Percentiles rank a stretch among this genome's conserved stretches.
phyloP scores from a whole-genome alignment of 2,888 invertebrate genomes.

The Drosophila demipolita region DNA sequence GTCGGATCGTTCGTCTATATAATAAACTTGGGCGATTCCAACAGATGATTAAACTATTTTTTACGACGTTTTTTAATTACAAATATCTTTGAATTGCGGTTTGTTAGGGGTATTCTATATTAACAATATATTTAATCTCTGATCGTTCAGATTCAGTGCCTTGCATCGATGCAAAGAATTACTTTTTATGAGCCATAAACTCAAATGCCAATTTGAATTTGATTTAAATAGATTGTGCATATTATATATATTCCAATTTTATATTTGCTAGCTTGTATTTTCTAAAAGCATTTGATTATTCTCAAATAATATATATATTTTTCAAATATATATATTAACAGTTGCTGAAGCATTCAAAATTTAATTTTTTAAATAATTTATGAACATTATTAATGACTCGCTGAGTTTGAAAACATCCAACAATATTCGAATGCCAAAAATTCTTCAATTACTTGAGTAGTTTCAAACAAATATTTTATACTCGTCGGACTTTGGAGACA shows the following conservation, averaged over 20 bases:
- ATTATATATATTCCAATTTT: neutral
- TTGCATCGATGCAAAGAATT: neutral
- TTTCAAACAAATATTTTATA: neutral
- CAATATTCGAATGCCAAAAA: neutral
- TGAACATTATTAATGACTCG: slow-evolving; percentile 24
- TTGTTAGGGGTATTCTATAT: neutral
- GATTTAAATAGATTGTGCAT: neutral
- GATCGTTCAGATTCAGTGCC: neutral
- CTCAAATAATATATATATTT: slow-evolving; percentile 24
- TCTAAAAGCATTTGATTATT: slow-evolving; percentile 18
- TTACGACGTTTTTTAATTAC: slow-evolving; percentile 12
- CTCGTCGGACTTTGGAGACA: neutral
- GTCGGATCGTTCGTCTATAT: neutral
- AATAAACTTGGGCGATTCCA: slow-evolving; percentile 2
- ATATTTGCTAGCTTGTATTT: neutral
- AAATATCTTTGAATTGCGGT: neutral
- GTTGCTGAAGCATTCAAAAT: slow-evolving; percentile 6
- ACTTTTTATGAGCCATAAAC: neutral
- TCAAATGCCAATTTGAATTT: neutral
- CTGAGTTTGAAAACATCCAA: neutral
- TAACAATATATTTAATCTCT: neutral
- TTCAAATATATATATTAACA: slow-evolving; percentile 12
- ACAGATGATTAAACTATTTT: slow-evolving; percentile 4
- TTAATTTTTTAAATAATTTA: slow-evolving; percentile 25
- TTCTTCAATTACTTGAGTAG: slow-evolving; percentile 22